Conservation (phyloP, 2,113 vertebrate genomes). For the Mustelus asterias region DNA sequence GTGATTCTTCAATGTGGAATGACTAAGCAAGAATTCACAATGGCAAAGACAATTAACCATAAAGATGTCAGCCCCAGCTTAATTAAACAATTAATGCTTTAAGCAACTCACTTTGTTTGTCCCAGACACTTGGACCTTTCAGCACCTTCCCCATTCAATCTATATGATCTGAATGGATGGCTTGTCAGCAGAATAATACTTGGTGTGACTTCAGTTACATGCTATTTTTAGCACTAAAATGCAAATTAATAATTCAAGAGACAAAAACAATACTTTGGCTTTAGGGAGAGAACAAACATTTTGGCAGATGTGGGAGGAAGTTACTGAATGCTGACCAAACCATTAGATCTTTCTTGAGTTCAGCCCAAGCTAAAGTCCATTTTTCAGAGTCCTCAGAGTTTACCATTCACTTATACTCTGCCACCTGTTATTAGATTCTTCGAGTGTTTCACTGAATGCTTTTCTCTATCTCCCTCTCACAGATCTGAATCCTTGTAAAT, state of each 20-base stretch:
- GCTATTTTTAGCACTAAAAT: background rate
- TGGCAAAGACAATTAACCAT: background rate
- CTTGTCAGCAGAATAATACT: background rate
- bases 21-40: background rate
- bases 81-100: background rate
- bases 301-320: background rate
- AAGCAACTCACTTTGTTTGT: background rate
- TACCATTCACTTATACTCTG: background rate
- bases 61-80: background rate
- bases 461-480: conserved; percentile 17
- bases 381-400: background rate
- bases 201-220: background rate
- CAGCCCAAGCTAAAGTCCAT: background rate
- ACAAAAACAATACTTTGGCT: background rate
- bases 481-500: conserved; percentile 54
- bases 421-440: background rate
- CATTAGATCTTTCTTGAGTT: background rate
- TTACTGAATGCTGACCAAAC: background rate
- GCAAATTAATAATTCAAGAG: background rate
- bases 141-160: background rate
- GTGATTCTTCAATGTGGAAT: background rate
- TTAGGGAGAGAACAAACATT: background rate
- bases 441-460: background rate
- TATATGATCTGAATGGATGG: background rate
- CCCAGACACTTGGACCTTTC: background rate